phyloP scores from a whole-genome alignment of 2,888 invertebrate species.

The Epinotia demarniana region DNA sequence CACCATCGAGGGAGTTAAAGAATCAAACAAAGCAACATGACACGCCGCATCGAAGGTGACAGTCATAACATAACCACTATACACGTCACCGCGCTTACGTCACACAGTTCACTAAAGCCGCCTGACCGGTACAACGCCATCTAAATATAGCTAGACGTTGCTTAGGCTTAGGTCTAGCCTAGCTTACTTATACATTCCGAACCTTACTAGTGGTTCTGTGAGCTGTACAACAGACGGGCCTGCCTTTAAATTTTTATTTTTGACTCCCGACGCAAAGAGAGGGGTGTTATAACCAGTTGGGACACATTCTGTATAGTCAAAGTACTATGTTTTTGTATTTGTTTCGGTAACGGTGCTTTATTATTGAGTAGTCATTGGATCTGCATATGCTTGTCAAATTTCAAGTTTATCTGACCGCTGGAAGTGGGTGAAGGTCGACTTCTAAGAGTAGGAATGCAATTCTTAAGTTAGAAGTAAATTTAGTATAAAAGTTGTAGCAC shows the following conservation, averaged over 20 bases:
- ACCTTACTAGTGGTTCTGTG: not conserved
- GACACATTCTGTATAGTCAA: too few relatives aligned
- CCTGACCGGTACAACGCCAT: constrained; percentile 8
- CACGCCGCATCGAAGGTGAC: not conserved
- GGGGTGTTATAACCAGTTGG: too few relatives aligned
- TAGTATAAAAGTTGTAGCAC: not conserved
- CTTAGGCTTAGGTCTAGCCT: constrained; percentile 16
- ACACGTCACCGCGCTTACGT: constrained; percentile 36
- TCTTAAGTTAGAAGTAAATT: not conserved
- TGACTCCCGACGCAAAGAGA: too few relatives aligned
- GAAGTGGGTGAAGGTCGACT: not conserved
- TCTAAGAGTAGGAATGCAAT: not conserved
- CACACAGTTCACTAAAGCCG: constrained; percentile 17
- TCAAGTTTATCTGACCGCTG: not conserved
- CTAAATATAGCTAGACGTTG: constrained; percentile 26
- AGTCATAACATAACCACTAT: not conserved
- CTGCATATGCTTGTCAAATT: not conserved
- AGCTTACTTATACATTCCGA: constrained; percentile 13
- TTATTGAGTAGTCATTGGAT: not conserved
- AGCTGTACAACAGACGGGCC: too few relatives aligned
- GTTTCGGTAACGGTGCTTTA: not conserved
- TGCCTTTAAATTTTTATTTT: too few relatives aligned
- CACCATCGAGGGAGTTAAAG: not conserved
- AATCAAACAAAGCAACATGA: not conserved
- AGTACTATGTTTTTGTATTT: too few relatives aligned